Evolutionary conservation across 2,888 invertebrate genomes (phyloP).

Genomic region (Dysmachus trigonus): DNA sequence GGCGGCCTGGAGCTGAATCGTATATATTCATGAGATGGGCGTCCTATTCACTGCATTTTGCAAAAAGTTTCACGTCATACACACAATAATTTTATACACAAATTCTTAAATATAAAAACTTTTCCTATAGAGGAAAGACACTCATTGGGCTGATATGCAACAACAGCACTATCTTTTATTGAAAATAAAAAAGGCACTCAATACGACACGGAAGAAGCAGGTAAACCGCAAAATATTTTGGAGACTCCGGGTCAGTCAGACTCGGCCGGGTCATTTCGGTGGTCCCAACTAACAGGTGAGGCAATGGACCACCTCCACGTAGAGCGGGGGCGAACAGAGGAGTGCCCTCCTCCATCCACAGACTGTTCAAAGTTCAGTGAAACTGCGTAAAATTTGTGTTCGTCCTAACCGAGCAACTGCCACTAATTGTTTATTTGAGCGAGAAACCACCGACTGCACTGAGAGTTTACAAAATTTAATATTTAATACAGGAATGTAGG

Average conservation of each 20-base stretch:
- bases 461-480: background rate
- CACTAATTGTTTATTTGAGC: conserved; percentile 21
- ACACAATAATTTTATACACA: background rate
- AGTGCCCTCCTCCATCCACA: background rate
- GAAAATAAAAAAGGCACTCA: background rate
- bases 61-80: conserved; percentile 6
- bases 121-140: background rate
- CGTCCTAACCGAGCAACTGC: background rate
- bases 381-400: background rate
- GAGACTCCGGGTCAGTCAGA: background rate
- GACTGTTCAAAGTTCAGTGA: conserved; percentile 32
- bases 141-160: background rate
- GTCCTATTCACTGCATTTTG: background rate
- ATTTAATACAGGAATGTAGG: background rate
- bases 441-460: conserved; percentile 7
- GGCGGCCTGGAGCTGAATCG: background rate
- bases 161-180: background rate
- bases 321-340: background rate
- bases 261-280: background rate
- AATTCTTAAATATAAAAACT: conserved; percentile 19
- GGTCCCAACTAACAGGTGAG: background rate
- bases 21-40: conserved; percentile 9
- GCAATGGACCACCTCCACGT: background rate
- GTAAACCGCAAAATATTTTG: background rate
- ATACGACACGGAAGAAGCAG: background rate